These are phyloP conservation scores for Toxotes jaculatrix DNA, from an alignment of 2,113 vertebrate species.

Conservation along the genomic window DNA sequence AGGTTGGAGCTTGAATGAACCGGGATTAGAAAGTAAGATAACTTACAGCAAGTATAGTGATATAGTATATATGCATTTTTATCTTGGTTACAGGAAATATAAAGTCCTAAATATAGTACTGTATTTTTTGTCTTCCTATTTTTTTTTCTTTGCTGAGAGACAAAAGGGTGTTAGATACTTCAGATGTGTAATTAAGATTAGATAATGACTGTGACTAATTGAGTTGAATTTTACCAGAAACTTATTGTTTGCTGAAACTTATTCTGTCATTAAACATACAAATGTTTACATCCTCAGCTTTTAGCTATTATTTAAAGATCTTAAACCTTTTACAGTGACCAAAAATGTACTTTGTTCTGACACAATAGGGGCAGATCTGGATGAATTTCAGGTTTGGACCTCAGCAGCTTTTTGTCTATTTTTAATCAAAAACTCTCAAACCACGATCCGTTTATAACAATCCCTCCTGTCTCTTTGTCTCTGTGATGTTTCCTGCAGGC, in stretches of 20 bases:
- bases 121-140: not conserved
- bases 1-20: not conserved
- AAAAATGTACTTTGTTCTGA: not conserved
- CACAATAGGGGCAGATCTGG: too few relatives aligned
- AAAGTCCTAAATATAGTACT: not conserved
- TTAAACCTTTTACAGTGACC: too few relatives aligned
- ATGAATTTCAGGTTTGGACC: not conserved
- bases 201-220: not conserved
- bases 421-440: too few relatives aligned
- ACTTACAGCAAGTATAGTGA: accelerated
- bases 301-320: too few relatives aligned
- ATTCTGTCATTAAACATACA: too few relatives aligned
- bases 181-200: not conserved
- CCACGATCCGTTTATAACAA: not conserved
- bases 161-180: too few relatives aligned
- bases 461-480: not conserved
- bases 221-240: too few relatives aligned
- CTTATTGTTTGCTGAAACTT: too few relatives aligned
- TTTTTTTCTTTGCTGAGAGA: too few relatives aligned
- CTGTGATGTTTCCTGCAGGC: slow-evolving; percentile 1
- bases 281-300: too few relatives aligned
- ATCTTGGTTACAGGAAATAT: not conserved
- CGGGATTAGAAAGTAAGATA: slow-evolving; percentile 35
- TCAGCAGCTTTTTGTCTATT: not conserved
- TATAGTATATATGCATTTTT: not conserved